Evolutionary conservation across 2,113 vertebrate genomes (phyloP), one percentile per base, ranked within the genome.

Genomic region (Pholis gunnellus): DNA sequence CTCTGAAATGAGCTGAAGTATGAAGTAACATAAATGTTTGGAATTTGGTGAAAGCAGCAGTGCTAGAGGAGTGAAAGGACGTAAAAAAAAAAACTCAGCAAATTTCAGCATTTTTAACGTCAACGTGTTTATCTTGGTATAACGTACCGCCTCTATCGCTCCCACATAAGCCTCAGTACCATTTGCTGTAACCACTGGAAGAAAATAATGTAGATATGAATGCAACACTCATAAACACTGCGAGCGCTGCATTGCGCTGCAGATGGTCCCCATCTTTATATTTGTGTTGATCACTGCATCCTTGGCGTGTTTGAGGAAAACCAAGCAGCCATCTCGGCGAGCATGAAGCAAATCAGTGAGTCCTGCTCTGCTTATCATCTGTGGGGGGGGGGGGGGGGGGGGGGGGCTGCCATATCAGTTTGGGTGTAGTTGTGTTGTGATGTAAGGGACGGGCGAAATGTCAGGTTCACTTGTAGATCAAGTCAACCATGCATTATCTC

Each of bases 391-490:
- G 90, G 3, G 14, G 46, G 46, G 46, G 52, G 88, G 70, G 71
- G 90, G 70, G 73, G 84, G 84, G 76, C 89, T 82, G 87, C 89
- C 89, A 84, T 94, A 95, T 95, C 94, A 93, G 92, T 93, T 93
- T 91, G 83, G 91, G 87, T 89, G 86, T 90, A 91, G 91, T 93
- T 89, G 91, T 89, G 92, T 84, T 88, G 89, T 94, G 92, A 95
- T 93, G 94, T 93, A 93, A 92, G 89, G 56, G 90, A 93, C 92
- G 89, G 56, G 90, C 84, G 69, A 91, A 92, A 94, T 94, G 94
- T 94, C 95, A 94, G 93, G 92, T 94, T 95, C 94, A 94, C 94
- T 94, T 93, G 92, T 94, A 94, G 94, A 95, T 95, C 94, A 95
- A 95, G 94, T 94, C 93, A 90, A 93, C 93, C 94, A 92, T 93